These are phyloP conservation scores for Adelges cooleyi DNA, from an alignment of 1,140 invertebrate species.

Conservation along the genomic window DNA sequence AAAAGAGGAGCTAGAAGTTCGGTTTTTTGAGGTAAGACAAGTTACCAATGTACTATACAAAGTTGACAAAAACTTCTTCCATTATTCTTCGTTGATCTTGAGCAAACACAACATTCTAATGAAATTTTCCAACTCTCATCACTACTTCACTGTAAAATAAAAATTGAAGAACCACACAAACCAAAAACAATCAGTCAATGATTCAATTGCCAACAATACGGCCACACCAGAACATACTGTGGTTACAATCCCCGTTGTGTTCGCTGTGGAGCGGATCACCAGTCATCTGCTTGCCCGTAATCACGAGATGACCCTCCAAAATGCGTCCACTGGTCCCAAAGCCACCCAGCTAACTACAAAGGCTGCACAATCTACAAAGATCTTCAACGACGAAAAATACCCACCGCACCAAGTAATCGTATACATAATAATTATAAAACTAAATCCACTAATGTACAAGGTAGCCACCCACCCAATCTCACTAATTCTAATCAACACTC, in stretches of 20 bases:
- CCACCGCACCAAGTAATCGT: not conserved
- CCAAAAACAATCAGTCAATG: conserved; percentile 35
- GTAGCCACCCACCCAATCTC: not conserved
- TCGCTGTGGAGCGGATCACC: conserved; percentile 37
- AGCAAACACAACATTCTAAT: not conserved
- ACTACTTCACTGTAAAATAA: conserved; percentile 30
- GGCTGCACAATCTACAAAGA: conserved; percentile 35
- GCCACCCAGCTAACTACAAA: conserved; percentile 38
- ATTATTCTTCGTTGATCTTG: conserved; percentile 6
- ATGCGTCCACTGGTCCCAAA: conserved; percentile 36
- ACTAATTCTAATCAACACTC: not conserved
- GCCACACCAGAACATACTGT: conserved; percentile 36
- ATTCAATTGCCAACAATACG: conserved; percentile 26
- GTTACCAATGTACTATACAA: not conserved
- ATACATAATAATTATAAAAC: not conserved
- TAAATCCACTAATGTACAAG: not conserved
- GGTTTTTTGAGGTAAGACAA: not conserved
- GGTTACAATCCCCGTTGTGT: conserved; percentile 35
- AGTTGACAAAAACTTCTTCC: not conserved
- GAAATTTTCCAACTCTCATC: not conserved
- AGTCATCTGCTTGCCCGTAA: conserved; percentile 38
- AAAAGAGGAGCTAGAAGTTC: not conserved
- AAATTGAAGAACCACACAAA: conserved; percentile 35
- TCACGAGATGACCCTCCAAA: conserved; percentile 33
- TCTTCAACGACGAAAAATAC: conserved; percentile 8